A percentile compares a stretch with the other conserved stretches of the same genome.
phyloP scores from a whole-genome alignment of 2,113 vertebrate genomes.

The Motacilla tschutschensis region DNA sequence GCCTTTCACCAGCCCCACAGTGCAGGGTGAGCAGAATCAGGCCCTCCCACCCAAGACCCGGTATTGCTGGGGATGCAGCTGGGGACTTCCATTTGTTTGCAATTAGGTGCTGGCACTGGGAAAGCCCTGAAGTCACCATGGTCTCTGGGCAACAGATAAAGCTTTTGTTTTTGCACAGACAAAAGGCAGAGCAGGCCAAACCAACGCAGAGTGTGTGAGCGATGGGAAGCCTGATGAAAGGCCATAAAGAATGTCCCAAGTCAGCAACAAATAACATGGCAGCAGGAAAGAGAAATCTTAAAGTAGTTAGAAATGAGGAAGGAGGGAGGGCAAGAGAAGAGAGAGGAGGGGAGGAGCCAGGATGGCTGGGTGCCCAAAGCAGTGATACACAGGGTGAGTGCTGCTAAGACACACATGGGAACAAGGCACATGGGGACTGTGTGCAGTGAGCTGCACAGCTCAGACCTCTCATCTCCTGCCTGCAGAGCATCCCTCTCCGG shows the following conservation, averaged over 20 bases:
- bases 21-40: not conserved
- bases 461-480: not conserved
- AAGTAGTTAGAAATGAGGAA: not conserved
- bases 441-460: not conserved
- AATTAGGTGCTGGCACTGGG: conserved; percentile 46
- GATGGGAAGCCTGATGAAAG: conserved; percentile 3
- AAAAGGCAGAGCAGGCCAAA: conserved; percentile 47
- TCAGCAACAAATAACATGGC: conserved; percentile 50
- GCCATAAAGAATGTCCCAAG: conserved; percentile 36
- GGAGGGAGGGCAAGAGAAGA: not conserved
- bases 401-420: not conserved
- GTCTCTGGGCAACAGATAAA: conserved; percentile 42
- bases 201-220: not conserved
- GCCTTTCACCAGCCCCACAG: not conserved
- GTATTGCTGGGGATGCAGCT: not conserved
- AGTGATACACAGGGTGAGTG: accelerated
- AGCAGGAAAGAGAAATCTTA: conserved; percentile 15
- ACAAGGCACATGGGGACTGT: not conserved
- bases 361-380: not conserved
- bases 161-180: conserved; percentile 37
- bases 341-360: not conserved
- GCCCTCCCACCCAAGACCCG: not conserved
- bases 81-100: conserved; percentile 43
- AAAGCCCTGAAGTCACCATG: conserved; percentile 37
- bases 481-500: not conserved